Percentiles rank a stretch among this genome's conserved stretches.
These are phyloP conservation scores for Sinodicranocentrus sp. DNA, from an alignment of 2,888 invertebrate species.

Conservation along the genomic window DNA sequence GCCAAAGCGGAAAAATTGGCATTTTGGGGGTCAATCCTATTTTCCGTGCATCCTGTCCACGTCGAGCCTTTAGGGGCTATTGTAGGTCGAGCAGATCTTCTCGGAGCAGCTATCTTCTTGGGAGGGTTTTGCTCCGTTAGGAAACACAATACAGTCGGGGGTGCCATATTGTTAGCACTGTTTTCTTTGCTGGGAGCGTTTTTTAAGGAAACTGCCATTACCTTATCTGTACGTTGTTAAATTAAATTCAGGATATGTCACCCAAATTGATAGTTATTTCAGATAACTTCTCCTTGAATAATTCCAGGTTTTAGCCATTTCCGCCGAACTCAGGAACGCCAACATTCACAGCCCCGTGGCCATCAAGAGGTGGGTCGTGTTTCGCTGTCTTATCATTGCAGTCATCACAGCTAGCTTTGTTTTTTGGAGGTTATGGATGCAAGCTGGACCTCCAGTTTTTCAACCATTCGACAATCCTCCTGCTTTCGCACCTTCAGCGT, in stretches of 20 bases:
- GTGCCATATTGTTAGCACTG: conserved; percentile 44
- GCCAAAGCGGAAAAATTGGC: conserved; percentile 78
- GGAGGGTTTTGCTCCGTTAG: conserved; percentile 80
- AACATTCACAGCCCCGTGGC: too few species aligned
- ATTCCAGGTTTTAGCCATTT: conserved; percentile 6
- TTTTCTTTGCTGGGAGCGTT: conserved; percentile 72
- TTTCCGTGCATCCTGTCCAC: conserved; percentile 95
- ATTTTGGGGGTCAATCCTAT: conserved; percentile 86
- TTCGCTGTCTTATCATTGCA: conserved; percentile 11
- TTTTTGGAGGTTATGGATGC: conserved; percentile 74
- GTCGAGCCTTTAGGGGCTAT: conserved; percentile 94
- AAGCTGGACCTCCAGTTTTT: conserved; percentile 84
- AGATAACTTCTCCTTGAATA: too few species aligned
- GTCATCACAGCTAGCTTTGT: conserved; percentile 62
- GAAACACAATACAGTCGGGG: conserved; percentile 14
- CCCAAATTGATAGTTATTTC: neutral
- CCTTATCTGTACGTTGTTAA: conserved; percentile 60
- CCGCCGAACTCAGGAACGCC: neutral
- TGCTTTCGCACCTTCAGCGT: conserved; percentile 83
- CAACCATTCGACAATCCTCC: conserved; percentile 95
- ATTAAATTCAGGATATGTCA: neutral
- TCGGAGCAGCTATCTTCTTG: conserved; percentile 89
- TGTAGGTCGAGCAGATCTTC: conserved; percentile 84
- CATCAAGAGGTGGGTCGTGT: too few species aligned
- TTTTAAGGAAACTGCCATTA: conserved; percentile 75